phyloP scores from a whole-genome alignment of 2,797 vertebrate genomes.

The Psittacula echo region DNA sequence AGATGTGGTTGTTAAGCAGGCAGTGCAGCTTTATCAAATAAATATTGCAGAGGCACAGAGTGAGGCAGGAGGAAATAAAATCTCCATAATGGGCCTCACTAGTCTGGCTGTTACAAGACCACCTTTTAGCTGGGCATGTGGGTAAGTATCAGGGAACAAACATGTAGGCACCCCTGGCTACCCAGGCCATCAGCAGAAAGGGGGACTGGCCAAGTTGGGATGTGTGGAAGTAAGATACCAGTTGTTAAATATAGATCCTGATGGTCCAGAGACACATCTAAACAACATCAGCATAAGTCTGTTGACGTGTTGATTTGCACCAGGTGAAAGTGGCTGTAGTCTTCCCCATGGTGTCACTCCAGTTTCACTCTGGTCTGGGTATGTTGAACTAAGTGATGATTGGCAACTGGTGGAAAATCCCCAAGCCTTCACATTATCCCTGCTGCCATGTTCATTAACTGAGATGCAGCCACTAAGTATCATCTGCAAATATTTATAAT shows the following conservation, averaged over 20 bases:
- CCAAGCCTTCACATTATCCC: neutral
- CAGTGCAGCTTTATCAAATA: neutral
- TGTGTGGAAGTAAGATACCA: neutral
- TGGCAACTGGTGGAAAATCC: neutral
- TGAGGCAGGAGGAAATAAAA: neutral
- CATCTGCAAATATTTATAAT: neutral
- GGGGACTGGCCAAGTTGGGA: too few relatives aligned
- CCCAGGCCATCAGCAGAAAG: neutral
- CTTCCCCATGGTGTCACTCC: neutral
- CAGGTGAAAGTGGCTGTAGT: neutral
- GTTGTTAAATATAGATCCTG: neutral
- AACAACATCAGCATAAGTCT: neutral
- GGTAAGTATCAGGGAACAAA: neutral
- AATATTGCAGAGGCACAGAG: neutral
- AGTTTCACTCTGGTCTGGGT: neutral
- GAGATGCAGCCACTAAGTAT: neutral
- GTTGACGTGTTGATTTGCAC: neutral
- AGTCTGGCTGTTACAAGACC: neutral
- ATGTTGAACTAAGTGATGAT: rapidly evolving
- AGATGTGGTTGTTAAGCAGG: neutral
- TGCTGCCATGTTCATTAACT: neutral
- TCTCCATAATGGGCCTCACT: neutral
- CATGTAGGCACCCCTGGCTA: neutral
- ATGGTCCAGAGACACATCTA: neutral
- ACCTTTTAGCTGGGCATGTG: neutral